phyloP scores from a whole-genome alignment of 2,113 vertebrate genomes.

The Ciconia boyciana region DNA sequence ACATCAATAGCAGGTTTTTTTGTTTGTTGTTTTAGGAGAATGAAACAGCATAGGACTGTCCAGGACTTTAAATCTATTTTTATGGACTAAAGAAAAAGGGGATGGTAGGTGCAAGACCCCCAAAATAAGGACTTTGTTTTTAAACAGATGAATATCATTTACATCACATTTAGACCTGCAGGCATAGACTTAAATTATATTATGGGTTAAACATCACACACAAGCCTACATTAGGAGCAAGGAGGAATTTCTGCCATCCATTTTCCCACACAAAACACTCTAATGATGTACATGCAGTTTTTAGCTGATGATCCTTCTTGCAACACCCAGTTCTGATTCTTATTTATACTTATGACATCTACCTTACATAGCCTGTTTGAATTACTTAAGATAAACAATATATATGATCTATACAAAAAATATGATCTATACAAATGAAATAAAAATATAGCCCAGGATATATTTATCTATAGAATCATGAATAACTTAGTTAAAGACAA shows the following conservation, averaged over 20 bases:
- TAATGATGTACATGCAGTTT: not conserved
- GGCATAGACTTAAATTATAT: not conserved
- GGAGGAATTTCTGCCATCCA: not conserved
- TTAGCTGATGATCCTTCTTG: not conserved
- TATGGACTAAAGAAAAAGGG: not conserved
- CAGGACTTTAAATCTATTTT: not conserved
- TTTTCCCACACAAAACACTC: not conserved
- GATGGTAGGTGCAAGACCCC: not conserved
- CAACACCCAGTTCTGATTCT: not conserved
- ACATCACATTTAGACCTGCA: not conserved
- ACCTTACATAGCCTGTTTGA: not conserved
- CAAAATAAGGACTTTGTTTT: not conserved
- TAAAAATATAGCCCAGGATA: not conserved
- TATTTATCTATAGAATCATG: not conserved
- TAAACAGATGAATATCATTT: not conserved
- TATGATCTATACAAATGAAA: not conserved
- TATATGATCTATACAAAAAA: not conserved
- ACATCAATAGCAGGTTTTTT: not conserved
- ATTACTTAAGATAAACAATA: not conserved
- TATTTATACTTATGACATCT: not conserved
- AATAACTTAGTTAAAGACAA: not conserved
- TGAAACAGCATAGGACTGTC: not conserved
- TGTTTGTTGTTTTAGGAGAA: not conserved
- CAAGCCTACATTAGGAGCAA: not conserved
- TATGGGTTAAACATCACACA: not conserved